phyloP scores from a whole-genome alignment of 1,140 invertebrate species.

The Metopolophium dirhodum region DNA sequence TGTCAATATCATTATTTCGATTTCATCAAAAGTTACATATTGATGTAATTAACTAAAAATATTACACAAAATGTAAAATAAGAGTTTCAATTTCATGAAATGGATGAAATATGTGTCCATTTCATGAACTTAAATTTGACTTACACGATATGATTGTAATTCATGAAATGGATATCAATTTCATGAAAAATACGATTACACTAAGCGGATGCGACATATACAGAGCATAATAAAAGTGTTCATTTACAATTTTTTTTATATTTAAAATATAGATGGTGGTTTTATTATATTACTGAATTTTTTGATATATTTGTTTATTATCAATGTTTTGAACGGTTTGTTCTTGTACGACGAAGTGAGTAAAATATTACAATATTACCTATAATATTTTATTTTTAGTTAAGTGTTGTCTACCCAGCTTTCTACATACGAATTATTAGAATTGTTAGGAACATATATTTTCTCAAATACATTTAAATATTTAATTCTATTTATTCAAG shows the following conservation, averaged over 20 bases:
- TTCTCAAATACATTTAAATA: background rate
- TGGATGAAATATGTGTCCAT: no score
- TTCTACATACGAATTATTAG: background rate
- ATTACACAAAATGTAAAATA: no score
- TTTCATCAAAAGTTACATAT: no score
- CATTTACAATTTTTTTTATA: background rate
- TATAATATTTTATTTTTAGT: background rate
- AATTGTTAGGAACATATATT: background rate
- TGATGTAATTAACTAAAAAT: no score
- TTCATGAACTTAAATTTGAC: no score
- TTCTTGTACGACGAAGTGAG: constrained; percentile 24
- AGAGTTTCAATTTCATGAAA: no score
- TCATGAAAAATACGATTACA: no score
- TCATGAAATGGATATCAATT: no score
- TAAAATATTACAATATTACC: background rate
- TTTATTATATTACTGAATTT: background rate
- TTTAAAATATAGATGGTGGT: background rate
- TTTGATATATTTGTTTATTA: background rate
- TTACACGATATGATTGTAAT: no score
- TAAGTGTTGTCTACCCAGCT: background rate
- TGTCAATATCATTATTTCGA: no score
- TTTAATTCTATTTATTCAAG: background rate
- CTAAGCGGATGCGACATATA: no score
- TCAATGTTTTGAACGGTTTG: constrained; percentile 18
- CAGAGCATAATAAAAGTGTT: background rate